These are phyloP conservation scores for Hermodice carunculata DNA, from an alignment of 2,888 invertebrate genomes.

Conservation along the genomic window DNA sequence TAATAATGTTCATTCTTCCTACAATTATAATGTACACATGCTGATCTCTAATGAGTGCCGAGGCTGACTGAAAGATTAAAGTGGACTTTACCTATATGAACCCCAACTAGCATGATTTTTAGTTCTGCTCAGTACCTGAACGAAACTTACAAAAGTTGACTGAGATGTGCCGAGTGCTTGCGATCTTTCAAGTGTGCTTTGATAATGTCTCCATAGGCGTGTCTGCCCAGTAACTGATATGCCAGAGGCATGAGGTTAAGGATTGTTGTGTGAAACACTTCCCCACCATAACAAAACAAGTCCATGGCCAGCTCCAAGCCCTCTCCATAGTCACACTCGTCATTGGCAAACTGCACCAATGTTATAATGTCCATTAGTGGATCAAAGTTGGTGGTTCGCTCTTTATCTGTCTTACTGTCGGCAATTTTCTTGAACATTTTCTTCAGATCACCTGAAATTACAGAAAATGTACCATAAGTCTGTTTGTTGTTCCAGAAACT, in stretches of 20 bases:
- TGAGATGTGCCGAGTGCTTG: slow-evolving; percentile 50
- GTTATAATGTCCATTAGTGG: slow-evolving; percentile 86
- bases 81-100: too few relatives aligned
- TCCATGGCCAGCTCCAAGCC: slow-evolving; percentile 90
- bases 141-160: too few relatives aligned
- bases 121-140: too few relatives aligned
- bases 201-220: slow-evolving; percentile 81
- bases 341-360: slow-evolving; percentile 88
- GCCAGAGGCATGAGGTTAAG: slow-evolving; percentile 79
- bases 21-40: too few relatives aligned
- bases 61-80: too few relatives aligned
- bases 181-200: slow-evolving; percentile 82
- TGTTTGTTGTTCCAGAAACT: not conserved
- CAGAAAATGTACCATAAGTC: not conserved
- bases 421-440: slow-evolving; percentile 78
- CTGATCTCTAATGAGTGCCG: too few relatives aligned
- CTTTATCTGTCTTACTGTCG: slow-evolving; percentile 72
- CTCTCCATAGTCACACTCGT: slow-evolving; percentile 96
- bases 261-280: slow-evolving; percentile 79
- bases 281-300: slow-evolving; percentile 80
- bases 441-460: slow-evolving; percentile 76
- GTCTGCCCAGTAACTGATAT: slow-evolving; percentile 82
- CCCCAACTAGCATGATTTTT: too few relatives aligned
- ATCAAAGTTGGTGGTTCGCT: slow-evolving; percentile 76
- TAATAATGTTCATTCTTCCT: too few relatives aligned